A percentile compares a stretch with the other conserved stretches of the same genome.
These are phyloP conservation scores for Heterotilapia buettikoferi DNA, from an alignment of 2,113 vertebrate genomes.

Conservation along the genomic window DNA sequence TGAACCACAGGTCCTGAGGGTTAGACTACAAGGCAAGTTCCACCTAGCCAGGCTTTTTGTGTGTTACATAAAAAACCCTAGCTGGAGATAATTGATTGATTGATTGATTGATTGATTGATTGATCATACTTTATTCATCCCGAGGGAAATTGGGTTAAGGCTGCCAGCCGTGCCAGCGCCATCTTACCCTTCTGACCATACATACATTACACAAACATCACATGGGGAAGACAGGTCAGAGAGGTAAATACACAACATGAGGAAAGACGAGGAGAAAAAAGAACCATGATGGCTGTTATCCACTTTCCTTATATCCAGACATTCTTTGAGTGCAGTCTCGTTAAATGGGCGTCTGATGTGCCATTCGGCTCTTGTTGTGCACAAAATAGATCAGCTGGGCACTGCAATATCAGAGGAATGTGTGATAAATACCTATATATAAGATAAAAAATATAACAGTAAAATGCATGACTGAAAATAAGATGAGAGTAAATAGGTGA, in stretches of 20 bases:
- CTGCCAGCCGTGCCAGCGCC: too few relatives aligned
- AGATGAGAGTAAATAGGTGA: background rate
- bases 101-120: too few relatives aligned
- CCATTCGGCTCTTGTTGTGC: background rate
- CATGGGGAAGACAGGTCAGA: too few relatives aligned
- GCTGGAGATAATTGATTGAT: background rate
- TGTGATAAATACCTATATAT: background rate
- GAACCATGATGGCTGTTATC: background rate
- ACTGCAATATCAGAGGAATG: background rate
- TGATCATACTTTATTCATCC: too few relatives aligned
- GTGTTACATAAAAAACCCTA: background rate
- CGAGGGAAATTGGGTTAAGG: too few relatives aligned
- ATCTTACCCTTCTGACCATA: too few relatives aligned
- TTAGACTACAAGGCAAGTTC: background rate
- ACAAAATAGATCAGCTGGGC: background rate
- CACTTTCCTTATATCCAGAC: background rate
- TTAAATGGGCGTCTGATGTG: background rate
- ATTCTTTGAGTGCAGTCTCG: background rate
- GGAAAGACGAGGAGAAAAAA: too few relatives aligned
- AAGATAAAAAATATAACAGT: background rate
- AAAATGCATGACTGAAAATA: background rate
- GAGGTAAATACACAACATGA: too few relatives aligned
- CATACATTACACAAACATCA: too few relatives aligned
- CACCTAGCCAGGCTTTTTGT: background rate
- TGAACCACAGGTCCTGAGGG: background rate